phyloP scores from a whole-genome alignment of 2,888 invertebrate genomes.

The Agrenia bidenticulata region DNA sequence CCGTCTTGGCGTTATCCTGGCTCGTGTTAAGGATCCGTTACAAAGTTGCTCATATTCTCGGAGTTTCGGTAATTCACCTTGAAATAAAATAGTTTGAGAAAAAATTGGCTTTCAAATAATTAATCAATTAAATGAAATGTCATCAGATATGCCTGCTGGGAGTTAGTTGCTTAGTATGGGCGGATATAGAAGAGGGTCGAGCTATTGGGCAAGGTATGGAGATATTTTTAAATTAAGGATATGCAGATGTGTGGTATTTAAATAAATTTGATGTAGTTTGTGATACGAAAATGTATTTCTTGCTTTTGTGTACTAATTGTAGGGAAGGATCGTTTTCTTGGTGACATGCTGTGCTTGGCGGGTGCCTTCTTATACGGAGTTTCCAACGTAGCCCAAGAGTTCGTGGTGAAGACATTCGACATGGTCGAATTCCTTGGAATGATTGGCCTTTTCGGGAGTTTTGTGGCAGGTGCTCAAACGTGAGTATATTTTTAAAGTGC shows the following conservation, averaged over 20 bases:
- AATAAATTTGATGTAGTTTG: no score
- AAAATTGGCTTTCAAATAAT: not conserved
- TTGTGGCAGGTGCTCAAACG: conserved; percentile 76
- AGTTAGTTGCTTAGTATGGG: conserved; percentile 78
- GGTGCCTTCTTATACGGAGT: conserved; percentile 77
- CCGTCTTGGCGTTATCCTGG: conserved; percentile 74
- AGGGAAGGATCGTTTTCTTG: conserved; percentile 77
- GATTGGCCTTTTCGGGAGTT: conserved; percentile 76
- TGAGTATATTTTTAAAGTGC: conserved; percentile 61
- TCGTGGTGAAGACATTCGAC: conserved; percentile 69
- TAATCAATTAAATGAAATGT: not conserved
- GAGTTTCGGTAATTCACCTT: conserved; percentile 67
- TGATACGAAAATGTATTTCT: no score
- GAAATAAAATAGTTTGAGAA: no score
- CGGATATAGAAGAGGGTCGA: conserved; percentile 66
- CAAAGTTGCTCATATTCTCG: conserved; percentile 67
- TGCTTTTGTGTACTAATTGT: conserved; percentile 59
- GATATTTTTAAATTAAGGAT: no score
- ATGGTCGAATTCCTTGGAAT: conserved; percentile 78
- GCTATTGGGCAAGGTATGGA: conserved; percentile 39
- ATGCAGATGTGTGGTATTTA: no score
- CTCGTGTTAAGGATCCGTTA: conserved; percentile 74
- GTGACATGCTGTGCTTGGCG: conserved; percentile 76
- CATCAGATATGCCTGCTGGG: conserved; percentile 74
- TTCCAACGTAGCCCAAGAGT: conserved; percentile 77